phyloP scores from a whole-genome alignment of 2,888 invertebrate species.

The Anthrax anthrax region DNA sequence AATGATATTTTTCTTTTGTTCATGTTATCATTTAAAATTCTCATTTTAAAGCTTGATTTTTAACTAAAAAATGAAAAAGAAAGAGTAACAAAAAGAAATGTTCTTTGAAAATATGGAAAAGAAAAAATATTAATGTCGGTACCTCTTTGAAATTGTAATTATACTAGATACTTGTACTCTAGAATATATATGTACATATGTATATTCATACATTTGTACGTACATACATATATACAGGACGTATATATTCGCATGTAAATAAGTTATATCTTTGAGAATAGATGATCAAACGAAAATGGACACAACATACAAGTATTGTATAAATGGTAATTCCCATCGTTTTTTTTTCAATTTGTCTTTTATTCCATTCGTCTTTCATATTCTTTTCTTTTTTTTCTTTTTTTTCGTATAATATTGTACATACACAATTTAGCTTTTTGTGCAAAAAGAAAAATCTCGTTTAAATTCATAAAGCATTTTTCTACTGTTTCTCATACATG shows the following conservation, averaged over 20 bases:
- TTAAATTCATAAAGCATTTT: constrained; percentile 8
- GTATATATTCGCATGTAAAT: not conserved
- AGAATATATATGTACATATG: not conserved
- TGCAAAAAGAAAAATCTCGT: constrained; percentile 6
- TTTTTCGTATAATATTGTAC: not conserved
- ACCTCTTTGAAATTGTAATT: not conserved
- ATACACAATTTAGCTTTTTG: not conserved
- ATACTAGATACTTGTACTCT: no score
- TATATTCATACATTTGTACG: not conserved
- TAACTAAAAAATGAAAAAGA: not conserved
- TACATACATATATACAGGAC: no score
- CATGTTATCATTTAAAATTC: no score
- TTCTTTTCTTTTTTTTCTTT: not conserved
- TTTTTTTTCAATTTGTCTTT: not conserved
- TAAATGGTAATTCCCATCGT: not conserved
- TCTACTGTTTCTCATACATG: not conserved
- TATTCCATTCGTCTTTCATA: not conserved
- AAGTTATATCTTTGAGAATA: not conserved
- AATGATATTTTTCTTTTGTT: no score
- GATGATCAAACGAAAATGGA: not conserved
- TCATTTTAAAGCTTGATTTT: no score
- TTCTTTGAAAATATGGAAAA: not conserved
- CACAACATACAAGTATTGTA: no score
- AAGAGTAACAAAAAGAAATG: not conserved
- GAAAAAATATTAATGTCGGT: not conserved